Evolutionary conservation across 2,888 invertebrate species (phyloP).

Genomic region (Aphodius granarius): DNA sequence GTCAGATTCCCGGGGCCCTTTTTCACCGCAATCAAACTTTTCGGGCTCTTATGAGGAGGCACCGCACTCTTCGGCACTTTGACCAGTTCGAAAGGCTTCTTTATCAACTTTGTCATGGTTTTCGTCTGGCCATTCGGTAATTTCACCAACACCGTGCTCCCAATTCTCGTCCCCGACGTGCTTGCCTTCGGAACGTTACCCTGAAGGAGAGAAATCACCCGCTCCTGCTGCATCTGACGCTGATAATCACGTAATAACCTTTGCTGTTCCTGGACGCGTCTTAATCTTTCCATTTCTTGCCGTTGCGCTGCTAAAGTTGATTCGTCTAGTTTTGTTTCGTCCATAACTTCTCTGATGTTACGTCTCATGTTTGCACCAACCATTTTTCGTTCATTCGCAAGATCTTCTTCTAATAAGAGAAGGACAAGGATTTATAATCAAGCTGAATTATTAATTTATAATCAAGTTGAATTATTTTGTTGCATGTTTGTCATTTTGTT

Average conservation of each 20-base stretch:
- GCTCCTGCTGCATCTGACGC: conserved; percentile 75
- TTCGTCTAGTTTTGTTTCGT: conserved; percentile 89
- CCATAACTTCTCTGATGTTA: conserved; percentile 92
- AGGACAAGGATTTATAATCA: no score
- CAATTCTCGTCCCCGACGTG: conserved; percentile 49
- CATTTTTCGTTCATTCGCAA: not conserved
- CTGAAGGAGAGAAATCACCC: conserved; percentile 72
- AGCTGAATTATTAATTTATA: no score
- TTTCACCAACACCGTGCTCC: conserved; percentile 53
- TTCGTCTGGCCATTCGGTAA: conserved; percentile 54
- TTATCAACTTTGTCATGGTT: conserved; percentile 51
- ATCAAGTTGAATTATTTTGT: no score
- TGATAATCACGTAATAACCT: conserved; percentile 80
- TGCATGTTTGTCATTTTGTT: no score
- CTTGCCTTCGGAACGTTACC: conserved; percentile 59
- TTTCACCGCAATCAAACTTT: conserved; percentile 58
- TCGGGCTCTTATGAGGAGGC: conserved; percentile 27
- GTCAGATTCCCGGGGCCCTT: conserved; percentile 55
- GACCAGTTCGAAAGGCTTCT: conserved; percentile 51
- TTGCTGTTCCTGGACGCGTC: conserved; percentile 84
- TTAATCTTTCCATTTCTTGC: conserved; percentile 87
- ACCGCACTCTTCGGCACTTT: conserved; percentile 45
- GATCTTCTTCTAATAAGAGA: not conserved
- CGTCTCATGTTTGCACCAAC: conserved; percentile 68
- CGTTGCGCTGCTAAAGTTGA: conserved; percentile 90